Evolutionary conservation across 2,888 invertebrate species (phyloP), one percentile per base, ranked within the genome.

Genomic region (Ophion ventricosus): DNA sequence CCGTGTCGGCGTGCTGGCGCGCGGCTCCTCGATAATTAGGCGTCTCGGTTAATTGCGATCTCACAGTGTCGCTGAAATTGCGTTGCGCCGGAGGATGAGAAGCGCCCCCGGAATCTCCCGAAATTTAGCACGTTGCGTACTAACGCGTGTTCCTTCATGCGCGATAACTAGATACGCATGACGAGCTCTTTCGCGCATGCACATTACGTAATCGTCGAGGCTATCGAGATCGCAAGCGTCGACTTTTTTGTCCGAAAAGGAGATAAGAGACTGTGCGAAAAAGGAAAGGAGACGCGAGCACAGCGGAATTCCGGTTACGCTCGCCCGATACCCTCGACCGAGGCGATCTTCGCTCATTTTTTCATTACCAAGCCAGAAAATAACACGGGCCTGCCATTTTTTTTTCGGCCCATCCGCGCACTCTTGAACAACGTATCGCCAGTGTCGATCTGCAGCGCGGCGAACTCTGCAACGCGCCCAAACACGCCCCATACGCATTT

Each of bases 281-380:
- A 29, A n/a, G 23, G 59, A 17, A 49, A 59, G n/a, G 35, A 77
- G 59, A 67, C 7, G 29, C 14, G 10, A 25, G 11, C 57, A 40
- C 11, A 79, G 63, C 79, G 79, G 79, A 79, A 79, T 72, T 79
- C 79, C 79, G 79, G 72, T 66, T 43, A 64, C 56, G 79, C 40
- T 20, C 26, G 40, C 40, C 61, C 2, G 14, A 70, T 23, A 61
- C 35, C 49, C 54, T 61, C 26, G 56, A 49, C 20, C 26, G 29
- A 61, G 17, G 69, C 61, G 78, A 70, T 70, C 35, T 26, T 29
- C 49, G 66, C 57, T 26, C n/a, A 67, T 76, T 76, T 59, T 20
- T 2, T 43, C 43, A 14, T 14, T 14, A 14, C 10, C 43, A 43
- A 14, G 43, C 14, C 11, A 11, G 14, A 14, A 43, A 14, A 43